Evolutionary conservation across 2,888 invertebrate species (phyloP).

Genomic region (Hydropsyche betteni): DNA sequence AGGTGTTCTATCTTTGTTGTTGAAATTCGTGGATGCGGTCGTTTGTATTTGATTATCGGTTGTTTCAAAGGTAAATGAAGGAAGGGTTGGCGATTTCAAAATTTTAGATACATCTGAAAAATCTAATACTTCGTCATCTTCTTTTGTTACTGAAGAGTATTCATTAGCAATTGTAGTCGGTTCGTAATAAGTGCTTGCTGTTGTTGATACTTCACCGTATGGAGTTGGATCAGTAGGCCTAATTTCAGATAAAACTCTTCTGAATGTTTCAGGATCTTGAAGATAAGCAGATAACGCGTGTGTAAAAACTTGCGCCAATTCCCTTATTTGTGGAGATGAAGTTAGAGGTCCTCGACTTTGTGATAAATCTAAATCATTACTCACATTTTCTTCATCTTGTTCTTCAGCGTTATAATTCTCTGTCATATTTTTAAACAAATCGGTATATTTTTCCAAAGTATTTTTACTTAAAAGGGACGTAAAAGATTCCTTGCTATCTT

Average conservation of each 20-base stretch:
- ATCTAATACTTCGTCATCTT: conserved; percentile 80
- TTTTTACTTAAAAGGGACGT: conserved; percentile 72
- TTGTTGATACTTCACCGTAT: conserved; percentile 60
- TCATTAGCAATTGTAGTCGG: conserved; percentile 60
- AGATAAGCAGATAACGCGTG: conserved; percentile 83
- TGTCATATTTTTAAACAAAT: conserved; percentile 57
- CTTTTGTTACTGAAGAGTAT: conserved; percentile 68
- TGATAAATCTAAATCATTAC: conserved; percentile 67
- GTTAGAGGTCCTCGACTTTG: conserved; percentile 73
- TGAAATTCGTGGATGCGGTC: conserved; percentile 37
- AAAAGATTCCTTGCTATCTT: conserved; percentile 64
- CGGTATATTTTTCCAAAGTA: conserved; percentile 72
- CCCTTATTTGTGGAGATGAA: conserved; percentile 73
- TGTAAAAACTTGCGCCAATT: conserved; percentile 85
- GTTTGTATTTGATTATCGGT: conserved; percentile 50
- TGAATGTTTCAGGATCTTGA: conserved; percentile 83
- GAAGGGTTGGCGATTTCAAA: conserved; percentile 56
- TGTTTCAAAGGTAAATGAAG: conserved; percentile 54
- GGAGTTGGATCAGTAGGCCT: conserved; percentile 79
- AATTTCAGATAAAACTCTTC: conserved; percentile 77
- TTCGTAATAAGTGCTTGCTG: conserved; percentile 53
- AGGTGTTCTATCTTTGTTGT: conserved; percentile 51
- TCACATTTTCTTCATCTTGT: conserved; percentile 58
- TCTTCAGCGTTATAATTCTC: conserved; percentile 55
- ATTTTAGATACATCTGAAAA: conserved; percentile 73